Evolutionary conservation across 2,888 invertebrate species (phyloP).

Genomic region (Chloromyia formosa): DNA sequence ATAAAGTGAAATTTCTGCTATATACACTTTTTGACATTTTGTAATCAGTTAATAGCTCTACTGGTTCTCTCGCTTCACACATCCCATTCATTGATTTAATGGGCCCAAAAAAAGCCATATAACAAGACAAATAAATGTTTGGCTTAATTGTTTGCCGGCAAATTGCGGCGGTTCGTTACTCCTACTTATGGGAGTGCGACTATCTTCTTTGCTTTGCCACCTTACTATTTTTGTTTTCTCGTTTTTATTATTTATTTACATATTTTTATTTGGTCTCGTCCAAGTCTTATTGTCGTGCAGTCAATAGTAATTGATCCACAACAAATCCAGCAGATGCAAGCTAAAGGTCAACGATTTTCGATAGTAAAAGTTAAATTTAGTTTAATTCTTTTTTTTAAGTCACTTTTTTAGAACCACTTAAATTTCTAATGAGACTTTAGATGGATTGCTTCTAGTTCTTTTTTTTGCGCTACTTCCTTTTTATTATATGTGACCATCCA

Average conservation of each 20-base stretch:
- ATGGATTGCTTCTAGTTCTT: neutral
- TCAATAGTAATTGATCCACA: conserved; percentile 16
- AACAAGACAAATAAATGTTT: no score
- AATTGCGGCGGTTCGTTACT: no score
- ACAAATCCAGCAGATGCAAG: neutral
- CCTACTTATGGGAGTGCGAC: no score
- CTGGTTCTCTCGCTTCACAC: no score
- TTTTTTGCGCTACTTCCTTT: no score
- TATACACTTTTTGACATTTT: conserved; percentile 45
- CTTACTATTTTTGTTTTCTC: no score
- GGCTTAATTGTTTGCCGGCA: no score
- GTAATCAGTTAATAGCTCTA: conserved; percentile 44
- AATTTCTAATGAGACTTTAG: conserved; percentile 26
- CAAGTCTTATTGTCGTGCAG: neutral
- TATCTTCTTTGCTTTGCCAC: no score
- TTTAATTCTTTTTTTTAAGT: neutral
- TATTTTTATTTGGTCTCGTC: neutral
- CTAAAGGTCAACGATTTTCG: conserved; percentile 3
- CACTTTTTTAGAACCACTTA: conserved; percentile 19
- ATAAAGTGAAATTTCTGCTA: conserved; percentile 44
- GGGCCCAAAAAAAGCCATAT: no score
- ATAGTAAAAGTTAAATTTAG: conserved; percentile 2
- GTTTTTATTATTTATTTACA: conserved; percentile 2
- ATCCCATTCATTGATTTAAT: no score
- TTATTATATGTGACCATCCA: neutral